Evolutionary conservation across 2,888 invertebrate species (phyloP).

Genomic region (Cheilosia soror): DNA sequence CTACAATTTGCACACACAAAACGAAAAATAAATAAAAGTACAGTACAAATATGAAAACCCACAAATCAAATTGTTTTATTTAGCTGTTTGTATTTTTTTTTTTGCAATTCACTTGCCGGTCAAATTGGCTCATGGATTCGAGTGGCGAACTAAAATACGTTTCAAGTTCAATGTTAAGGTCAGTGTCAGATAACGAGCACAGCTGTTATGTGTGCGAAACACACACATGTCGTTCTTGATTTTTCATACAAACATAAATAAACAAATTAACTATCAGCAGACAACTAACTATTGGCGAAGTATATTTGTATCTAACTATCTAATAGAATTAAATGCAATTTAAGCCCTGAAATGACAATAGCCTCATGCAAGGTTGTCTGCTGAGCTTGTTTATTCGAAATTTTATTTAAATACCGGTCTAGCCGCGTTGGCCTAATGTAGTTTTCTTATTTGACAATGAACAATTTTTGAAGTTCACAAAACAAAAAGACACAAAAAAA

Average conservation of each 20-base stretch:
- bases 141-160: conserved; percentile 49
- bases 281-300: not conserved
- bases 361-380: conserved; percentile 49
- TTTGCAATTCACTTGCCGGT: conserved; percentile 59
- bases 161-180: conserved; percentile 75
- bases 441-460: conserved; percentile 54
- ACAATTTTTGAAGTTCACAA: conserved; percentile 4
- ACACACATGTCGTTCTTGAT: conserved; percentile 21
- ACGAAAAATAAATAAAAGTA: conserved; percentile 29
- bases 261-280: not conserved
- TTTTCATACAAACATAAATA: conserved; percentile 17
- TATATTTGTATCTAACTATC: not conserved
- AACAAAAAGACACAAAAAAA: not conserved
- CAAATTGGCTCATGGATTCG: conserved; percentile 63
- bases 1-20: conserved; percentile 22
- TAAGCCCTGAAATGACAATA: conserved; percentile 9
- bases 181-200: conserved; percentile 69
- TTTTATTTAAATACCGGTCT: conserved; percentile 51
- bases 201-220: conserved; percentile 54
- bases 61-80: conserved; percentile 30
- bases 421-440: conserved; percentile 22
- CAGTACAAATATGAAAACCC: not conserved
- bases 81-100: conserved; percentile 36
- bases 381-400: conserved; percentile 32
- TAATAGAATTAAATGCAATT: conserved; percentile 35